Evolutionary conservation across 2,888 invertebrate genomes (phyloP).

Genomic region (Stratiomys singularior): DNA sequence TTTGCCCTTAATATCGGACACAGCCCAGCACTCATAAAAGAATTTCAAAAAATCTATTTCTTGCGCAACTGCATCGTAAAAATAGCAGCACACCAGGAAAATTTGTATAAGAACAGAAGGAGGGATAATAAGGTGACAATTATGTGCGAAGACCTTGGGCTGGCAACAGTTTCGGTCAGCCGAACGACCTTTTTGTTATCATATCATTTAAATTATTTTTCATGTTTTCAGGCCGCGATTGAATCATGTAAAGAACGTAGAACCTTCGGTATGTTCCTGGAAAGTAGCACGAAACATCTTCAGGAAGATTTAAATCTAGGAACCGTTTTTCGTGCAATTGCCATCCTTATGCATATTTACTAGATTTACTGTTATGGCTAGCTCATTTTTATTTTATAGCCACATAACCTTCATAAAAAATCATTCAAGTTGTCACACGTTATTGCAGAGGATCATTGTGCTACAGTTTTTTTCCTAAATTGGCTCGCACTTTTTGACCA

Average conservation of each 20-base stretch:
- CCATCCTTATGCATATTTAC: too few relatives aligned
- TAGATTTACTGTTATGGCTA: too few relatives aligned
- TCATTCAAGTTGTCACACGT: neutral
- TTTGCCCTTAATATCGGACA: conserved; percentile 32
- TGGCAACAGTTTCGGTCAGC: conserved; percentile 2
- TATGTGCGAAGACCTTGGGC: conserved; percentile 21
- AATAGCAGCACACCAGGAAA: neutral
- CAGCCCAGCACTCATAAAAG: conserved; percentile 10
- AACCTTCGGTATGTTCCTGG: neutral
- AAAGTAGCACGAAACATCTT: neutral
- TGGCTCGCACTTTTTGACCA: conserved; percentile 28
- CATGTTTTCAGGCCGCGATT: conserved; percentile 34
- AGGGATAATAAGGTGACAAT: neutral
- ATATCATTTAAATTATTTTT: conserved; percentile 12
- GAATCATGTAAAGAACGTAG: neutral
- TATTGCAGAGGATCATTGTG: neutral
- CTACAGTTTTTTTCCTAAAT: conserved; percentile 14
- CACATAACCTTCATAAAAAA: conserved; percentile 12
- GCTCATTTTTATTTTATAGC: too few relatives aligned
- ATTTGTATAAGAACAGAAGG: neutral
- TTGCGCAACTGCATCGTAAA: conserved; percentile 28
- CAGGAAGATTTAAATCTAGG: too few relatives aligned
- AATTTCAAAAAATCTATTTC: conserved; percentile 19
- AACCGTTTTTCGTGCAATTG: too few relatives aligned
- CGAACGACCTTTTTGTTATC: conserved; percentile 6